Evolutionary conservation across 2,113 vertebrate genomes (phyloP), one percentile per base, ranked within the genome.

Genomic region (Tylochromis polylepis): DNA sequence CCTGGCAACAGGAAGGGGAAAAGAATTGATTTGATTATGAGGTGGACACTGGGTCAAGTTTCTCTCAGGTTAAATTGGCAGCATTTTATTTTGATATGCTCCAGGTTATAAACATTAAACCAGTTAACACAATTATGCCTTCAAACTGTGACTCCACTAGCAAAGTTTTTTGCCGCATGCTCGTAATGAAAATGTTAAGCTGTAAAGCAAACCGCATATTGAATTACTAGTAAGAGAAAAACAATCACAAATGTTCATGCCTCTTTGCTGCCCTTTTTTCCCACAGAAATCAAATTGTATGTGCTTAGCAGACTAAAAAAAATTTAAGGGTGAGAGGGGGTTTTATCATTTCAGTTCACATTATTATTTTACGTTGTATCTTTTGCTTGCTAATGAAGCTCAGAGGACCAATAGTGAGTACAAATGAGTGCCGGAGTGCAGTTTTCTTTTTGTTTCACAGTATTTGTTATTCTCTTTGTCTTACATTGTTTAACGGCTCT

Each of bases 1-100:
- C 99, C 98, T 99, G 95, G 77, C 10, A 38, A 55, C 5, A 29
- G 16, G 9, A 67, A 22, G 62, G 11, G 20, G 4, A 14, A 38
- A 22, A 38, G 8, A 67, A 67, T 38, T 5, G 5, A 67, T 67
- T 3, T 18, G 31, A 51, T 43, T 58, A 81, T 75, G 58, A 85
- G 36, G 20, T 15, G 8, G 16, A 34, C 8, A 22, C n/a, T 15
- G 9, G 51, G 55, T 49, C 43, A 75, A 43, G 49, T 51, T 31
- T 51, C 43, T 20, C 22, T 79, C 14, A 1, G 53, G 81, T 82
- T 27, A 10, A 75, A 65, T 3, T 72, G 72, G 38, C 27, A 20
- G 27, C 1, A 53, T 34, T 77, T 77, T 53, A 53, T 77, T 77
- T 77, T 77, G 46, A 77, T n/a, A 53, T 51, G 20, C 88, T 67